Conservation (phyloP, 2,113 vertebrate genomes). For the Macaca nemestrina region DNA sequence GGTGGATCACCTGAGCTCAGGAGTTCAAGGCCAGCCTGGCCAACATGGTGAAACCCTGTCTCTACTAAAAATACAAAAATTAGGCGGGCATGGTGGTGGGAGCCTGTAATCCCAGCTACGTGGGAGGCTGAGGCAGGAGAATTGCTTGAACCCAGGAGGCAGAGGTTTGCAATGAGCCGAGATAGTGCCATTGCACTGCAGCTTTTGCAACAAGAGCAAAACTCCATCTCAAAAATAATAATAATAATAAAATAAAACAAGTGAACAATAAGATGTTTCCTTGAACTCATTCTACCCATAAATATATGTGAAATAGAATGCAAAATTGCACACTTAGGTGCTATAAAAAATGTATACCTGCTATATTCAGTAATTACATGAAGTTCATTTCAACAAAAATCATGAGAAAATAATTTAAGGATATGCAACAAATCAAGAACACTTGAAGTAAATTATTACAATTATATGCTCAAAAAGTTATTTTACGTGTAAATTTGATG, state of each 20-base stretch:
- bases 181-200: no score
- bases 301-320: neutral
- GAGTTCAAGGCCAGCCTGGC: no score
- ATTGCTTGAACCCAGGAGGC: no score
- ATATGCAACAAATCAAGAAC: neutral
- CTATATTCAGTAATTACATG: neutral
- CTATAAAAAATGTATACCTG: neutral
- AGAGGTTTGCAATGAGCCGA: no score
- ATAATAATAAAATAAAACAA: neutral
- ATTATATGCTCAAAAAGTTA: neutral
- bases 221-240: neutral
- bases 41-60: no score
- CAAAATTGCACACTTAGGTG: neutral
- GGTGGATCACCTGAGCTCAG: no score
- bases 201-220: neutral
- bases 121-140: no score
- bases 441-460: neutral
- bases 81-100: neutral
- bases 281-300: neutral
- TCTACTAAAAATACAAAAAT: neutral
- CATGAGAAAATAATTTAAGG: neutral
- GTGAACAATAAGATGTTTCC: neutral
- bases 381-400: neutral
- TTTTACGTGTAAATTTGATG: conserved; percentile 11
- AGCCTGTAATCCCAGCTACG: neutral